Evolutionary conservation across 2,888 invertebrate species (phyloP).

Genomic region (Chrysolina oricalcia): DNA sequence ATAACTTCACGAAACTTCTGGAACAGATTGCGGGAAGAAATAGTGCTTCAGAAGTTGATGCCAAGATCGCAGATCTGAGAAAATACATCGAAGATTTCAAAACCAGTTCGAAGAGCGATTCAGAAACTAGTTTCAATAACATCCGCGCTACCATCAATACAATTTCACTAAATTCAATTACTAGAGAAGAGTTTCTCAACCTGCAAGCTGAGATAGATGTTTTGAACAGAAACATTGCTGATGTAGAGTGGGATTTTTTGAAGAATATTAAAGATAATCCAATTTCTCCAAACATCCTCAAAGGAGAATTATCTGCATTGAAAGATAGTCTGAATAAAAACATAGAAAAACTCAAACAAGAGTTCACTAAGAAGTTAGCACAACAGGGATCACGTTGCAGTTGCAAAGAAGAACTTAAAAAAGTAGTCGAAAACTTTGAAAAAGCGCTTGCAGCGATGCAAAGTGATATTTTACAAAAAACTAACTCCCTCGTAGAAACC

Average conservation of each 20-base stretch:
- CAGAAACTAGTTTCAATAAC: background rate
- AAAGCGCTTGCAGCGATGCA: background rate
- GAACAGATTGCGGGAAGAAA: background rate
- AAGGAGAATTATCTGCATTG: background rate
- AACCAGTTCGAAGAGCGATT: background rate
- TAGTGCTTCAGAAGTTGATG: background rate
- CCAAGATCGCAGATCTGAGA: background rate
- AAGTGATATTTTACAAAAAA: background rate
- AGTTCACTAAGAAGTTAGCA: background rate
- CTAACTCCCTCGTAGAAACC: background rate
- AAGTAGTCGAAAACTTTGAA: background rate
- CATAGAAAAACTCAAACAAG: background rate
- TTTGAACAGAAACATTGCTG: background rate
- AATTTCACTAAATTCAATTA: background rate
- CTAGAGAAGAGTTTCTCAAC: background rate
- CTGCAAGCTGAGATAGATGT: background rate
- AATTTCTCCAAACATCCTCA: background rate
- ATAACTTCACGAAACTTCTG: background rate
- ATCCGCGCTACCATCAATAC: background rate
- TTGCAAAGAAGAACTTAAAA: background rate
- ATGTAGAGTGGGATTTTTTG: background rate
- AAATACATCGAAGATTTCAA: background rate
- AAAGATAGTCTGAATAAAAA: background rate
- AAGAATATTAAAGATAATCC: background rate
- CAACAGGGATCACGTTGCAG: background rate